phyloP scores from a whole-genome alignment of 2,888 invertebrate species.

The Ornithoptera priamus region DNA sequence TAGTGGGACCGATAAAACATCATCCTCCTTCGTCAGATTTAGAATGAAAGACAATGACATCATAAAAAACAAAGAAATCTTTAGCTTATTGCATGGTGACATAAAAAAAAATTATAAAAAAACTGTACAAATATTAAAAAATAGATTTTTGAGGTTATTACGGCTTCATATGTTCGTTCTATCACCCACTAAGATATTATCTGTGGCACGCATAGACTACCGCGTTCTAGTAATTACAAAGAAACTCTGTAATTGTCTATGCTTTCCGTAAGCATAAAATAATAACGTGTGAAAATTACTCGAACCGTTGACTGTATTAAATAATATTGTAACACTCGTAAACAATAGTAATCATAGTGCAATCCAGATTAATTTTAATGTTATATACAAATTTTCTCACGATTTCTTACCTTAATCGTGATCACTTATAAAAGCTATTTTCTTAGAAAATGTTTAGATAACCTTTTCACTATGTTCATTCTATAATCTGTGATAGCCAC shows the following conservation, averaged over 20 bases:
- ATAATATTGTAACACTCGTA: not conserved
- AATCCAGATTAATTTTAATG: not conserved
- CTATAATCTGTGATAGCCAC: too few species aligned
- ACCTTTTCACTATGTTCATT: too few species aligned
- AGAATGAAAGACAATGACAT: too few species aligned
- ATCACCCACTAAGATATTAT: conserved; percentile 19
- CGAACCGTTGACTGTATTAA: conserved; percentile 5
- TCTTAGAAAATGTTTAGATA: too few species aligned
- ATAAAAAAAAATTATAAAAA: too few species aligned
- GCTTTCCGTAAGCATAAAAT: conserved; percentile 19
- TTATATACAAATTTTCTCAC: too few species aligned
- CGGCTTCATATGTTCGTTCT: conserved; percentile 8
- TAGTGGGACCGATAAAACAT: too few species aligned
- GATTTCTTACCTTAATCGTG: too few species aligned
- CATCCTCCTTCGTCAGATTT: too few species aligned
- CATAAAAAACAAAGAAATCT: too few species aligned
- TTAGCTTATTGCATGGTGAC: too few species aligned
- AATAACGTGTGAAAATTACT: conserved; percentile 18
- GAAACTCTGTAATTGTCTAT: conserved; percentile 22
- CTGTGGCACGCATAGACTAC: conserved; percentile 22
- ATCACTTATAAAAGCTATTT: too few species aligned
- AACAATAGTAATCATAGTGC: not conserved
- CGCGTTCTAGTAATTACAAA: conserved; percentile 22
- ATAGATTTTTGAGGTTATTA: conserved; percentile 9
- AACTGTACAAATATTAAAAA: not conserved